phyloP scores from a whole-genome alignment of 2,113 vertebrate genomes.

The Eptesicus fuscus region DNA sequence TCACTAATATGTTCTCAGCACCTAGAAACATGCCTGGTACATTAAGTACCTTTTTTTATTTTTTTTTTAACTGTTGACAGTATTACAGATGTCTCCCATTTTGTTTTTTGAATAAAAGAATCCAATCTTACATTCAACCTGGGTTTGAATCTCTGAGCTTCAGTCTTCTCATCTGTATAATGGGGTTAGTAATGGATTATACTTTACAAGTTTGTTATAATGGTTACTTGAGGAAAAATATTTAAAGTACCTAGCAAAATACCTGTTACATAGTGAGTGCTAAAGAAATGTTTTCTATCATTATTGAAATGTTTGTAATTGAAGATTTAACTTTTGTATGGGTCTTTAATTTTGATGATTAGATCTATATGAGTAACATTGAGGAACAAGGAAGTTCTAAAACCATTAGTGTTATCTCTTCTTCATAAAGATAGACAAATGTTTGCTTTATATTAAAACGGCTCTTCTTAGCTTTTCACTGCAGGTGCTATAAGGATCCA shows the following conservation, averaged over 20 bases:
- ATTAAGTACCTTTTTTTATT: not conserved
- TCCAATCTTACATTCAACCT: not conserved
- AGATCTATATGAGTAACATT: not conserved
- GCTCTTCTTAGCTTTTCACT: not conserved
- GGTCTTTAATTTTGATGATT: constrained; percentile 18
- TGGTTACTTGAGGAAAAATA: not conserved
- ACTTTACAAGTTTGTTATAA: not conserved
- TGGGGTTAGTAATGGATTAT: not conserved
- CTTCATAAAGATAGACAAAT: not conserved
- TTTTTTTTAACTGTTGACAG: too few species aligned
- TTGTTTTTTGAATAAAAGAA: not conserved
- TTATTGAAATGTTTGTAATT: not conserved
- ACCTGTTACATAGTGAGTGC: not conserved
- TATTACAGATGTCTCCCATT: too few species aligned
- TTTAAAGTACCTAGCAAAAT: not conserved
- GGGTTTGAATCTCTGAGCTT: not conserved
- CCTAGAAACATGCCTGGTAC: not conserved
- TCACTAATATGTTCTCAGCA: not conserved
- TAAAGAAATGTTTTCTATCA: not conserved
- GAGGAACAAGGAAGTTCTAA: not conserved
- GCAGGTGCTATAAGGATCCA: not conserved
- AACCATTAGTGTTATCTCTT: not conserved
- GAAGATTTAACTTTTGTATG: not conserved
- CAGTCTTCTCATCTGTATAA: not conserved
- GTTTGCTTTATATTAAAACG: not conserved